phyloP scores from a whole-genome alignment of 2,888 invertebrate genomes.

The Zygothrica quintamaculata region DNA sequence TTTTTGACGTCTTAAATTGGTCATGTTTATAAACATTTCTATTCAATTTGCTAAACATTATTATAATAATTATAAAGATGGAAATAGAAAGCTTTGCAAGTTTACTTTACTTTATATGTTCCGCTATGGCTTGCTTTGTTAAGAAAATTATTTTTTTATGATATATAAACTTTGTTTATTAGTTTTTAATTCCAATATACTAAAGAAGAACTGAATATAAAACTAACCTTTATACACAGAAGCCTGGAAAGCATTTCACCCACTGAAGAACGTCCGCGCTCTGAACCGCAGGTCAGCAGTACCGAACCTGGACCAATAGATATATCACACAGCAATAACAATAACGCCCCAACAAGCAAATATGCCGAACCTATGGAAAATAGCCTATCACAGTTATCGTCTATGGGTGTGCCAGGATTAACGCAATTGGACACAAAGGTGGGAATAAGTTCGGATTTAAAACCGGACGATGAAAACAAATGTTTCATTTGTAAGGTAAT shows the following conservation, averaged over 20 bases:
- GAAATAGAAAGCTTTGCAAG: too few relatives aligned
- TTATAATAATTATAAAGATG: too few relatives aligned
- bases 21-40: too few relatives aligned
- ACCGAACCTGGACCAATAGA: conserved; percentile 82
- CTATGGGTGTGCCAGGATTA: conserved; percentile 82
- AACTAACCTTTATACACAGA: conserved; percentile 31
- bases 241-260: conserved; percentile 81
- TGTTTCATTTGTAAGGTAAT: conserved; percentile 91
- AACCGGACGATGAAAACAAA: conserved; percentile 87
- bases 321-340: conserved; percentile 73
- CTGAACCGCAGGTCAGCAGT: conserved; percentile 84
- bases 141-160: too few relatives aligned
- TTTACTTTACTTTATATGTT: too few relatives aligned
- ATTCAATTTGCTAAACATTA: too few relatives aligned
- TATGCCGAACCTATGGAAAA: conserved; percentile 77
- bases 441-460: conserved; percentile 84
- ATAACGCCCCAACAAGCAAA: conserved; percentile 58
- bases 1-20: too few relatives aligned
- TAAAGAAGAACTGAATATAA: background rate
- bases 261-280: conserved; percentile 82
- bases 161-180: too few relatives aligned
- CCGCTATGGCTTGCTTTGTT: too few relatives aligned
- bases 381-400: conserved; percentile 82
- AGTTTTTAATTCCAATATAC: too few relatives aligned
- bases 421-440: conserved; percentile 84